Evolutionary conservation across 2,113 vertebrate species (phyloP), one percentile per base, ranked within the genome.

Genomic region (Otus sunia): DNA sequence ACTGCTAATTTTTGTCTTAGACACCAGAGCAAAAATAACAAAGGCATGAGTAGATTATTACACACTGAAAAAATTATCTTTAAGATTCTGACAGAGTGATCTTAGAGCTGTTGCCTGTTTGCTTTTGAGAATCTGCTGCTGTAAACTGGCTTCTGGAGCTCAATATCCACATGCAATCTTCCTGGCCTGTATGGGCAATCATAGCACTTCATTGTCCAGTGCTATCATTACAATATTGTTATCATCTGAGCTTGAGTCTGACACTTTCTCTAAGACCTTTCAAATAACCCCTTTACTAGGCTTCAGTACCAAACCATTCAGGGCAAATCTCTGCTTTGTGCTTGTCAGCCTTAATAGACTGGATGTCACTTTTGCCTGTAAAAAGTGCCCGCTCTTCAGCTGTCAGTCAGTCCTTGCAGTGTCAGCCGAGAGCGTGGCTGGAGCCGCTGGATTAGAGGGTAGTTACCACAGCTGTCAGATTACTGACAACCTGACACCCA

Each of bases 261-360:
- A 99, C 99, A 99, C 99, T 99, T 99, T 98, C 98, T 98, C 98
- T 98, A 99, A 99, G 99, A 99, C 99, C 99, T 99, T 99, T 99
- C 98, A 98, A 99, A 99, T 99, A 99, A 99, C 99, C 99, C 98
- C 98, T 98, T 99, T 99, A 99, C 98, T 98, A 98, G 98, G 98
- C 98, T 99, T 99, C 99, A 99, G 99, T 98, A 99, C 98, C 98
- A 98, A 98, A 98, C 98, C 98, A 99, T 99, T 98, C 98, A 98
- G 99, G 99, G 99, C 99, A 99, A 99, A 99, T 99, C 99, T 99
- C 98, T 99, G 99, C 99, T 99, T 99, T 99, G 99, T 99, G 99
- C 99, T 99, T 99, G 99, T 99, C 99, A 99, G 99, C 99, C 98
- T 99, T 99, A 99, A 99, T 99, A 99, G 99, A 99, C 99, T 99